Evolutionary conservation across 1,140 invertebrate species (phyloP), one percentile per base, ranked within the genome.

Genomic region (Dendroctonus valens): DNA sequence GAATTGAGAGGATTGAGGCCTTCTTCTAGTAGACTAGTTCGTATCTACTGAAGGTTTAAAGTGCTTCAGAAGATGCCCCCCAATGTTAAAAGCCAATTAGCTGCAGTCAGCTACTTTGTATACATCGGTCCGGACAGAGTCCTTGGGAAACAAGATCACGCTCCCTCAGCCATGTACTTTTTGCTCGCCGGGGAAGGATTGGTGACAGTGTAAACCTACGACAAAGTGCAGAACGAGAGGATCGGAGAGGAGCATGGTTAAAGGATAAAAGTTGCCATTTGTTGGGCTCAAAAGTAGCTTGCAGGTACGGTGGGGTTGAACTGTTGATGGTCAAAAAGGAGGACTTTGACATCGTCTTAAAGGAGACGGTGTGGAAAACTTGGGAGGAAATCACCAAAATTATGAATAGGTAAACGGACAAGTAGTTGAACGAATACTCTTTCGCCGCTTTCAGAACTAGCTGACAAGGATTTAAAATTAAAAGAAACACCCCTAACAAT

Each of bases 281-380:
- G 6, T 26, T 38, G 8, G 9, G 14, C 38, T 40, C 55, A 14
- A 44, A 59, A 44, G 44, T 79, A 68, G 54, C 8, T 58, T 58
- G 40, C 60, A 75, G 37, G 71, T 75, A 46, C 77, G 74, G 8
- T 70, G 44, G 1, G 71, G 77, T 86, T 88, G 74, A 75, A 68
- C 59, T 75, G n/a, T 40, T 75, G 3, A 72, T 70, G 59, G 59
- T 75, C n/a, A 73, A 68, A 39, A 72, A 70, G 41, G 70, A 73
- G 44, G 81, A 85, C 72, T 88, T 88, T 69, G 81, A 87, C 64
- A 78, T 78, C 58, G 77, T 86, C n/a, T 76, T 89, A 12, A 83
- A 82, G 72, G 73, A 75, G 5, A 79, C 79, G 7, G 79, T 88
- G 3, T 77, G 83, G 69, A 79, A 82, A 54, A 81, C 86, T 68